These are phyloP conservation scores for Dicranocentrus wangi DNA, from an alignment of 2,888 invertebrate species.

Conservation along the genomic window DNA sequence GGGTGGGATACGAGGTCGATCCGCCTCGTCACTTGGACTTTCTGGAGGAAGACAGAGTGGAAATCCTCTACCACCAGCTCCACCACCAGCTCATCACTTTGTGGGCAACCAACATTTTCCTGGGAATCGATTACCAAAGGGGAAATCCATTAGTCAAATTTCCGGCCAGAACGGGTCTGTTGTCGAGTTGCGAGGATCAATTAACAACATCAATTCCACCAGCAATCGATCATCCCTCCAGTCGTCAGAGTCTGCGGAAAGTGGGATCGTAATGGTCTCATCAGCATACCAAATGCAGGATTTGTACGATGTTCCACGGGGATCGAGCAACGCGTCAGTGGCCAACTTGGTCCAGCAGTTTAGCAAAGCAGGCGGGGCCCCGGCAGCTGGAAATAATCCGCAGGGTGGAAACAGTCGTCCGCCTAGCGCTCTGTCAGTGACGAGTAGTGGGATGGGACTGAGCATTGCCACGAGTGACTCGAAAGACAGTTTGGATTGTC, in stretches of 20 bases:
- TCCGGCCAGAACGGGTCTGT: background rate
- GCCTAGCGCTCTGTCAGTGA: slow-evolving; percentile 67
- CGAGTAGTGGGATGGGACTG: slow-evolving; percentile 66
- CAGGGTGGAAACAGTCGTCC: slow-evolving; percentile 52
- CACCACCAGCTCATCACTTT: background rate
- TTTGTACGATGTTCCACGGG: slow-evolving; percentile 69
- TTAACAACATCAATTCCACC: background rate
- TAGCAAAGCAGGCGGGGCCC: background rate
- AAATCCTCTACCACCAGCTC: background rate
- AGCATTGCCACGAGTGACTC: slow-evolving; percentile 68
- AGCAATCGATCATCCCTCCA: slow-evolving; percentile 51
- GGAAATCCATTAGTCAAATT: slow-evolving; percentile 23
- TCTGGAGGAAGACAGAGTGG: background rate
- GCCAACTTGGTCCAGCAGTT: background rate
- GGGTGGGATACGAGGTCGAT: background rate
- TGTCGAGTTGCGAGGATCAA: slow-evolving; percentile 31
- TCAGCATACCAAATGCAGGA: slow-evolving; percentile 49
- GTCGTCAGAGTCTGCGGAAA: slow-evolving; percentile 59
- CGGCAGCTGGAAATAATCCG: background rate
- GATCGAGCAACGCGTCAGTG: background rate
- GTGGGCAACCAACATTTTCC: too few relatives aligned
- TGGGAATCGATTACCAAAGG: background rate
- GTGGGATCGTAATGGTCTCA: slow-evolving; percentile 53
- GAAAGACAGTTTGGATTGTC: slow-evolving; percentile 66
- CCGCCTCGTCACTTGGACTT: background rate